Evolutionary conservation across 2,113 vertebrate genomes (phyloP), one percentile per base, ranked within the genome.

Genomic region (Enhydra lutris): DNA sequence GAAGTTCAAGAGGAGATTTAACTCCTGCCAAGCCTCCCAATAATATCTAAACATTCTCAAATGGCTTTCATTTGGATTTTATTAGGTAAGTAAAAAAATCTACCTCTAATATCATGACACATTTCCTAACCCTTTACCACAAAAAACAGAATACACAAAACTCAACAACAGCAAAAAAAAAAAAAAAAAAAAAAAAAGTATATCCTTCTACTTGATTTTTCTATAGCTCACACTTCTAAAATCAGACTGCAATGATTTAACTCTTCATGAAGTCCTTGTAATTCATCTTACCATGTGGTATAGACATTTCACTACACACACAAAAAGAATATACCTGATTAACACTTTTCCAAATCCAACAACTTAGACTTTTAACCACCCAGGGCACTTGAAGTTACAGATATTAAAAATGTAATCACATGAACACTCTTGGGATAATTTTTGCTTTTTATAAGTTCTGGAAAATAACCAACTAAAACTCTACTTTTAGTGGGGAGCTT

Each of bases 121-220:
- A 73, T 31, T 80, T 95, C n/a, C 82, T 96, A 69, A 63, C 15
- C 14, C 7, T 95, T 36, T 84, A 85, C 9, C 47, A 90, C 67
- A 84, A 95, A 94, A 94, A 67, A 67, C 1, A 91, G 50, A 94
- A 84, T 31, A 93, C 47, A 76, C 14, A 96, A 95, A 95, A 94
- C 31, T 73, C 83, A 95, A 63, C 18, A 52, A 59, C 8, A 17
- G 84, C 13, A 15, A 95, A 59, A 59, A 24, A 59, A 55, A 52
- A 57, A 95, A 59, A 59, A 24, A 59, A 55, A 52, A 57, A 20
- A 57, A 24, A 89, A 42, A 55, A 85, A 83, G 3, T 45, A 84
- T 29, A 71, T 23, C 21, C 9, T 69, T 87, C 20, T 87, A 57
- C n/a, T 87, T 73, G 24, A 74, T 47, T 57, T 93, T 84, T 88